Base-by-base conservation (phyloP, 2,888 invertebrate genomes). In the Aspidiotus rigidus region DNA sequence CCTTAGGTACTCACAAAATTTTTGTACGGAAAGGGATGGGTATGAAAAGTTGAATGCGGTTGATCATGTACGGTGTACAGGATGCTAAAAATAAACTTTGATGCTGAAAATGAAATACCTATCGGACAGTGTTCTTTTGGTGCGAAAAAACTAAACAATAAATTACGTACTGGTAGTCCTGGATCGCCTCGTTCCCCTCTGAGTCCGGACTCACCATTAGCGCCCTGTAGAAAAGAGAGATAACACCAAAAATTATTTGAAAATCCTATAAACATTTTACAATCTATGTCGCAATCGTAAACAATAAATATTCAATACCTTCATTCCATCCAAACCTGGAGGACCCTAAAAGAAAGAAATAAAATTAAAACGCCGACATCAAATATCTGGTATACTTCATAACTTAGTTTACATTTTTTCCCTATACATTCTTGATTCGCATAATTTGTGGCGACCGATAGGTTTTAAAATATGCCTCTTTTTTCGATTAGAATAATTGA, bases 131-230 rank as follows among this genome's bases (percentile, higher is more conserved):
- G 28, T 28, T 28, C 28, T 28, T 28, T 1, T 5, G 28, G 28
- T 3, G 28, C 28, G 5, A 28, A 1, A 28, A 28, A 3, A 28
- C 5, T 1, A 28, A 28, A 28, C n/a, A 49, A 59, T 28, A 7
- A 13, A 28, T 39, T 74, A 86, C 89, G 84, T 86, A 93, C 93
- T 78, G 93, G 93, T 77, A 93, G 82, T 77, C 94, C 94, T 74
- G 93, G 92, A 80, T 94, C 93, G 64, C 93, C 93, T 73, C 93
- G 84, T 81, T 93, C 93, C 74, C 94, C 93, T 81, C 93, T 93
- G 77, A 84, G 86, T 74, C 94, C 94, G 69, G 90, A 89, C 80
- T 93, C 93, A 75, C 94, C 94, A 81, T 91, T 90, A 74, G 92
- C 93, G 74, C 93, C 93, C 92, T 93, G 59, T 59, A 28, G 7